Conservation (phyloP, 2,113 vertebrate genomes). For the Xenopus tropicalis region DNA sequence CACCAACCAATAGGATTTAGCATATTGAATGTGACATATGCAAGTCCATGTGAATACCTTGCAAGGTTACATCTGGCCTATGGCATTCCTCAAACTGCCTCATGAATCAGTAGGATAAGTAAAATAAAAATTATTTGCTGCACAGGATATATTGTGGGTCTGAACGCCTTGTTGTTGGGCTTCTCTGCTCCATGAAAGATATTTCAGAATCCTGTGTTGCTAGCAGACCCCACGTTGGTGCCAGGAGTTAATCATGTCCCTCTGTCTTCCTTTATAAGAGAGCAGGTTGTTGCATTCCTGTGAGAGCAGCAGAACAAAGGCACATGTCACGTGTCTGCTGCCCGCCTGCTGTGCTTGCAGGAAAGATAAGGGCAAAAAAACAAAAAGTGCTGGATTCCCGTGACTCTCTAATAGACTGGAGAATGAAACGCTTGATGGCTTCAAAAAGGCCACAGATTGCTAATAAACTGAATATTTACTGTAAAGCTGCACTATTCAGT, state of each 20-base stretch:
- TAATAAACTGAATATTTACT: too few relatives aligned
- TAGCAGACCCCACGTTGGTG: not conserved
- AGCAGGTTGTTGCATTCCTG: constrained; percentile 18
- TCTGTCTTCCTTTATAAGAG: not conserved
- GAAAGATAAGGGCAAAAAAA: constrained; percentile 24
- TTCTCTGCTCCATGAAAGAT: too few relatives aligned
- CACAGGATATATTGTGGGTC: too few relatives aligned
- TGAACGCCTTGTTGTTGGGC: too few relatives aligned
- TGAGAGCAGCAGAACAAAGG: constrained; percentile 19
- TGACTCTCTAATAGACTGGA: not conserved
- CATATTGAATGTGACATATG: too few relatives aligned
- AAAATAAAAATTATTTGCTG: too few relatives aligned
- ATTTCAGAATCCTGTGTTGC: not conserved
- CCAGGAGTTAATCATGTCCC: constrained; percentile 13
- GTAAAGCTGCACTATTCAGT: too few relatives aligned
- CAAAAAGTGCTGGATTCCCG: constrained; percentile 1
- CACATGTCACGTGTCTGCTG: constrained; percentile 12
- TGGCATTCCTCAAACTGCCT: too few relatives aligned
- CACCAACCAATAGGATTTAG: too few relatives aligned
- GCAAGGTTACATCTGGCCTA: too few relatives aligned
- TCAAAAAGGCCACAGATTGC: not conserved
- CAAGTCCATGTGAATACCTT: too few relatives aligned
- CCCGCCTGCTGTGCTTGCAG: constrained; percentile 21
- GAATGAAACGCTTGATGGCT: not conserved
- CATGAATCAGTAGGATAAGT: too few relatives aligned